Percentiles rank a stretch among this genome's conserved stretches.
phyloP scores from a whole-genome alignment of 2,113 vertebrate species.

The Carassius auratus region DNA sequence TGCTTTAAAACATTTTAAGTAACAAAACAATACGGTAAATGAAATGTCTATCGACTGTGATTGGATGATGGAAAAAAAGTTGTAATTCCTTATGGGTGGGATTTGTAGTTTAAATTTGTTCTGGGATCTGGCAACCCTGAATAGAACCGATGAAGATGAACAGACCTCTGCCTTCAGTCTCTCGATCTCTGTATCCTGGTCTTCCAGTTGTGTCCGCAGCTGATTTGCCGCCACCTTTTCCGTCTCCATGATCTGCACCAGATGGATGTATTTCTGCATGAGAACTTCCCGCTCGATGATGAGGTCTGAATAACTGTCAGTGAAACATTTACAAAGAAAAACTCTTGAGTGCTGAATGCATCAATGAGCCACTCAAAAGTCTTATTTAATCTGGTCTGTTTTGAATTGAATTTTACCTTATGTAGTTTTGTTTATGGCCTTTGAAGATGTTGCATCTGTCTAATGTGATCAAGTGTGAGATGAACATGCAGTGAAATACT shows the following conservation, averaged over 20 bases:
- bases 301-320: slow-evolving; percentile 87
- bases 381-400: background rate
- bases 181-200: slow-evolving; percentile 96
- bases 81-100: background rate
- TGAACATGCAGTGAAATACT: background rate
- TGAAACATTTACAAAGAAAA: background rate
- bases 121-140: background rate
- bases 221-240: slow-evolving; percentile 96
- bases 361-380: background rate
- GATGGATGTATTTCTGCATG: slow-evolving; percentile 98
- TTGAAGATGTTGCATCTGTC: background rate
- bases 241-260: slow-evolving; percentile 95
- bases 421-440: background rate
- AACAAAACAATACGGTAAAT: too few species aligned
- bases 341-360: background rate
- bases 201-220: slow-evolving; percentile 94
- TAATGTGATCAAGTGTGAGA: background rate
- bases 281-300: slow-evolving; percentile 93
- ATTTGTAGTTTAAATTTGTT: background rate
- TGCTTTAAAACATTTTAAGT: too few species aligned
- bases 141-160: slow-evolving; percentile 8
- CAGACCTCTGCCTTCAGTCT: slow-evolving; percentile 93
- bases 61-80: background rate
- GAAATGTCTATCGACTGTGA: background rate
- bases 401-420: background rate